These are phyloP conservation scores for Agrypnia vestita DNA, from an alignment of 1,140 invertebrate species.

Conservation along the genomic window DNA sequence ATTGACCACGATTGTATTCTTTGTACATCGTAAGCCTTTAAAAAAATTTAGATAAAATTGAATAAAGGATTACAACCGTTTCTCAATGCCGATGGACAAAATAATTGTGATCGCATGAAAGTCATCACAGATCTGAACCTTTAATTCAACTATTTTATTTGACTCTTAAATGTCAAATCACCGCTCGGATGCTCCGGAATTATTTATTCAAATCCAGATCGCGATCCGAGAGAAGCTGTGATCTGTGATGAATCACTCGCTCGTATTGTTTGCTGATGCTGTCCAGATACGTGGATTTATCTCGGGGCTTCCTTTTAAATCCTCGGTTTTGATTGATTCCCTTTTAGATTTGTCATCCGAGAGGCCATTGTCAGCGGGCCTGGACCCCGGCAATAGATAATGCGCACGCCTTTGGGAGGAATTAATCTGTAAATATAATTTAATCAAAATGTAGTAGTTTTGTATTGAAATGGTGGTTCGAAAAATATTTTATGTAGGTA, in stretches of 20 bases:
- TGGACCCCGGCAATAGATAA: background rate
- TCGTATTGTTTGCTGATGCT: conserved; percentile 48
- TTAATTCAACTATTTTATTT: conserved; percentile 10
- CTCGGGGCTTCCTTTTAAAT: conserved; percentile 25
- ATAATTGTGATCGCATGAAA: background rate
- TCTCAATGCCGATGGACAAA: no score
- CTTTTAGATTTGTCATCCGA: conserved; percentile 54
- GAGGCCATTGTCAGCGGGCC: conserved; percentile 34
- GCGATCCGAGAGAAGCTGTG: conserved; percentile 35
- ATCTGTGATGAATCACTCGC: conserved; percentile 54
- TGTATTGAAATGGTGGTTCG: no score
- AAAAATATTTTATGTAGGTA: no score
- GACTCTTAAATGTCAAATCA: conserved; percentile 45
- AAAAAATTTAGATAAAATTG: no score
- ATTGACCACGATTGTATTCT: no score
- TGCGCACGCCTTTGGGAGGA: no score
- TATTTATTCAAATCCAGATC: conserved; percentile 46
- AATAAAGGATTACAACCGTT: no score
- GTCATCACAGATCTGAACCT: conserved; percentile 4
- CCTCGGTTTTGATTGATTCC: conserved; percentile 52
- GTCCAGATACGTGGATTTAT: conserved; percentile 52
- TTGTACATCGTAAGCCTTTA: no score
- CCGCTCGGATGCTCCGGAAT: conserved; percentile 16
- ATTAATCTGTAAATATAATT: no score
- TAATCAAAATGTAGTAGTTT: no score